Evolutionary conservation across 64 coral and sea anemone genomes (phyloP), one percentile per base, ranked within the genome.

Genomic region (Actinia equina): DNA sequence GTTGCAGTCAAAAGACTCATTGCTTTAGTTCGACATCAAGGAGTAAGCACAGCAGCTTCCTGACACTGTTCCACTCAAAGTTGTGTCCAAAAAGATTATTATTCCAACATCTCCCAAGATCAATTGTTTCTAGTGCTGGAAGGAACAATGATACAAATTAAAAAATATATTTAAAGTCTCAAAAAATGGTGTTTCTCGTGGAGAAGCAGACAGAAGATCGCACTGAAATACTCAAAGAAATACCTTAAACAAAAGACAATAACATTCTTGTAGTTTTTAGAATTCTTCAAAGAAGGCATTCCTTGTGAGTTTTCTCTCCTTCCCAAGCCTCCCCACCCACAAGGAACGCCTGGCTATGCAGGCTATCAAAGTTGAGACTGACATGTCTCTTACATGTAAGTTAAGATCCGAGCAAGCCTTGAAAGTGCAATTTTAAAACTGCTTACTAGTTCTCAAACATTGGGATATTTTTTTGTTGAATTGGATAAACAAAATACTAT

Each of bases 1-100:
- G 94, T 96, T 84, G 94, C 91, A 55, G 94, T 96, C 1, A 96
- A 96, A 82, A 96, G 89, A 79, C 78, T 96, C 6, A 93, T 96
- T 64, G 89, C 91, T 58, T 56, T 96, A 84, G 94, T 96, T 17
- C 78, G 87, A 52, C 86, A 82, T 81, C 84, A 82, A 65, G 71
- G 60, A 52, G 63, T 25, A 65, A 65, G 62, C 78, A 55, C 74
- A 62, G 30, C 84, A 60, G 77, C 71, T 6, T 91, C 89, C 41
- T 91, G 89, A 91, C 52, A 59, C 10, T 65, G 22, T 23, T 65
- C 8, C 23, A 65, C 62, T n/a, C 15, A 22, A 65, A 23, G 16
- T 60, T 65, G n/a, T 60, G n/a, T n/a, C 10, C 62, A 7, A 14
- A 5, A 65, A 65, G 62, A 22, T n/a, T 65, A 65, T 65, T 65